Conservation (phyloP, 2,888 invertebrate species). For the Drosophila barbarae region DNA sequence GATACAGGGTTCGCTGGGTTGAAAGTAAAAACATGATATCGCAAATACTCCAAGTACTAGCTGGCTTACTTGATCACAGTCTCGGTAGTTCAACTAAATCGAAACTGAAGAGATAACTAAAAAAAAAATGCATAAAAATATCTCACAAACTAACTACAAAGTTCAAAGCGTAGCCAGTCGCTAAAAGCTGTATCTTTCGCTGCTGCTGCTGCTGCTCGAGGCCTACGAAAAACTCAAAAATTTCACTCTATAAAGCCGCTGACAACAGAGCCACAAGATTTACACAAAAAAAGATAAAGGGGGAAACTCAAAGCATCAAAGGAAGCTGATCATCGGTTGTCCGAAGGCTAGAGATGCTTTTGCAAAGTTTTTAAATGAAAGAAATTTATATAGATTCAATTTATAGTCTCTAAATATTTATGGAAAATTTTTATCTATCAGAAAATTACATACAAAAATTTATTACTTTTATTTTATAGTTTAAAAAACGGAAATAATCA, state of each 20-base stretch:
- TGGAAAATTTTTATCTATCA: not conserved
- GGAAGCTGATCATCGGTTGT: constrained; percentile 22
- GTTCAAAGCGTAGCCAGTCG: constrained; percentile 36
- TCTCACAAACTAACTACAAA: constrained; percentile 39
- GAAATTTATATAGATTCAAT: not conserved
- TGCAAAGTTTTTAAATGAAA: constrained; percentile 2
- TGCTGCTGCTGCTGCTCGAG: constrained; percentile 3
- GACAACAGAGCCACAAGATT: constrained; percentile 32
- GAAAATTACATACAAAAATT: no score
- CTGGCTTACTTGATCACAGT: constrained; percentile 51
- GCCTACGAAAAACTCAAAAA: constrained; percentile 41
- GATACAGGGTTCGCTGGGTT: constrained; percentile 38
- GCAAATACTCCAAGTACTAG: constrained; percentile 55
- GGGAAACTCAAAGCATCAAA: constrained; percentile 17
- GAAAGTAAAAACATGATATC: constrained; percentile 66
- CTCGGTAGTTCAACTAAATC: constrained; percentile 19
- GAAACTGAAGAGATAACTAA: constrained; percentile 15
- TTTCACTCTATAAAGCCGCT: constrained; percentile 30
- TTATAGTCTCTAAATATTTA: no score
- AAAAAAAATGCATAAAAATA: constrained; percentile 34
- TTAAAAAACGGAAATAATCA: not conserved
- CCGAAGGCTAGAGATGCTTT: constrained; percentile 17
- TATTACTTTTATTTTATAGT: not conserved
- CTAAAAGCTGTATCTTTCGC: constrained; percentile 29
- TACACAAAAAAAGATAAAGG: constrained; percentile 5